Percentiles rank a stretch among this genome's conserved stretches.
phyloP scores from a whole-genome alignment of 2,797 vertebrate genomes.

The Gambelia wislizenii region DNA sequence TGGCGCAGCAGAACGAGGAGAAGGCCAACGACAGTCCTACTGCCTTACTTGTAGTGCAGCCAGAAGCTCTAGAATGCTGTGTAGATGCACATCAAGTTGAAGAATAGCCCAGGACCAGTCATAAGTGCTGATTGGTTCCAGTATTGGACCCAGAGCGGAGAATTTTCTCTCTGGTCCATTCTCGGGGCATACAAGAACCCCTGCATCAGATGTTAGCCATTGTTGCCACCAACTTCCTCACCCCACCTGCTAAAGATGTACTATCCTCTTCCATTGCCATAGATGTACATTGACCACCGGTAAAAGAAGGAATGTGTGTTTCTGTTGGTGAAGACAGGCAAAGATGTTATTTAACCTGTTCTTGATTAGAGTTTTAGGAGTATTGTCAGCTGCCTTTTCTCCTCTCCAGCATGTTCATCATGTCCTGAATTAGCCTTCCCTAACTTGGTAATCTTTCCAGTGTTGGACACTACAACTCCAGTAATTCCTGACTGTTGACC shows the following conservation, averaged over 20 bases:
- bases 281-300: background rate
- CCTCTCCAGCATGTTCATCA: background rate
- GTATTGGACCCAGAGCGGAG: background rate
- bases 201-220: background rate
- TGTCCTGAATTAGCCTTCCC: background rate
- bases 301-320: background rate
- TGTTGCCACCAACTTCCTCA: background rate
- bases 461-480: too few species aligned
- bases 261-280: background rate
- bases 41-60: too few species aligned
- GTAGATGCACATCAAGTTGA: background rate
- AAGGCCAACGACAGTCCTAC: background rate
- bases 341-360: background rate
- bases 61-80: background rate
- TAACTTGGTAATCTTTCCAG: background rate
- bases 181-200: background rate
- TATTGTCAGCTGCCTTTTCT: background rate
- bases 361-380: too few species aligned
- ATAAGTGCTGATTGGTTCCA: background rate
- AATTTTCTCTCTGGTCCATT: background rate
- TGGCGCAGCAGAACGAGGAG: background rate
- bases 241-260: background rate
- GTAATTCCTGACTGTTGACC: background rate
- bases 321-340: background rate
- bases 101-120: background rate